phyloP scores from a whole-genome alignment of 1,140 invertebrate species.

The Heliothis virescens region DNA sequence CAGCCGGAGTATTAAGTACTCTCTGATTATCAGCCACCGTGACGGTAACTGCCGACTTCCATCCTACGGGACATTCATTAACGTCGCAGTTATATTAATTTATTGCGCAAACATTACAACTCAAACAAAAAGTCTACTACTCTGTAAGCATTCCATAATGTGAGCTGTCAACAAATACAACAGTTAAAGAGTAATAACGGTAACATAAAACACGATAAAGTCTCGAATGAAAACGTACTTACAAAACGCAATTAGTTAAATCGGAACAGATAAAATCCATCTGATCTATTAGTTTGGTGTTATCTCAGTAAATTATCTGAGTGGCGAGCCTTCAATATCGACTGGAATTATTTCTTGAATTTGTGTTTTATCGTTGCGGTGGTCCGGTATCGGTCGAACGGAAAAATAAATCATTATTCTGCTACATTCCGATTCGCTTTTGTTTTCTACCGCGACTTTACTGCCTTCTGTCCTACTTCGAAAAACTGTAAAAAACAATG shows the following conservation, averaged over 20 bases:
- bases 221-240: constrained; percentile 67
- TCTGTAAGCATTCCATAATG: constrained; percentile 4
- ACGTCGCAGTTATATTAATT: constrained; percentile 43
- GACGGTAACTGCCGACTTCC: constrained; percentile 50
- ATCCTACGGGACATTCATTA: constrained; percentile 47
- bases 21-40: constrained; percentile 41
- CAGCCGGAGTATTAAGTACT: constrained; percentile 43
- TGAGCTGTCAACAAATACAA: constrained; percentile 41
- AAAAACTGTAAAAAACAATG: neutral
- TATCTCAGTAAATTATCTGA: constrained; percentile 62
- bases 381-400: constrained; percentile 36
- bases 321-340: constrained; percentile 44
- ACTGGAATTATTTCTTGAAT: constrained; percentile 55
- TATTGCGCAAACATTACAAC: constrained; percentile 38
- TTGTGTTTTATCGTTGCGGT: constrained; percentile 51
- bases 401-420: constrained; percentile 44
- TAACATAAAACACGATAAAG: constrained; percentile 61
- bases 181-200: constrained; percentile 50
- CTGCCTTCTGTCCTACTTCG: constrained; percentile 16
- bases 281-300: constrained; percentile 66
- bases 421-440: constrained; percentile 26
- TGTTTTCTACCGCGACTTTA: constrained; percentile 40
- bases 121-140: constrained; percentile 25
- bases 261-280: constrained; percentile 66
- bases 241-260: constrained; percentile 75